These are phyloP conservation scores for Amblyraja radiata DNA, from an alignment of 2,797 vertebrate genomes.

Conservation along the genomic window DNA sequence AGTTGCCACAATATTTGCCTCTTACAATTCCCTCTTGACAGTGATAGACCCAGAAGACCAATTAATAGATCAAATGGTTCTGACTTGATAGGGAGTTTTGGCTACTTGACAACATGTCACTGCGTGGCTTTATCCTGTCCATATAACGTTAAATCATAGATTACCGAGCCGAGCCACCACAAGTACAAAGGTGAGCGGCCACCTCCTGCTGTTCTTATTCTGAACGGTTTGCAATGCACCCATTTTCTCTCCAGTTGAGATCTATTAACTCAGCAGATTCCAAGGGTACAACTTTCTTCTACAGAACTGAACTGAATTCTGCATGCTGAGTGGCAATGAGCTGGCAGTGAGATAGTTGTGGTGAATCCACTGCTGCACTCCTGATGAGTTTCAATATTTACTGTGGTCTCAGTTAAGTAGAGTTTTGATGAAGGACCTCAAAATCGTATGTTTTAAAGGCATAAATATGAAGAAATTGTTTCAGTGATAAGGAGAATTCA, in stretches of 20 bases:
- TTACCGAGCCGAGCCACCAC: not conserved
- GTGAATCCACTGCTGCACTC: not conserved
- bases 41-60: not conserved
- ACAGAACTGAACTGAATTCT: not conserved
- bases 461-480: not conserved
- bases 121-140: not conserved
- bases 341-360: not conserved
- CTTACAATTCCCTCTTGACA: not conserved
- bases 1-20: not conserved
- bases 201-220: not conserved
- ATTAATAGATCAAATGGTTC: not conserved
- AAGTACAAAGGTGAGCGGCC: not conserved
- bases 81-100: not conserved
- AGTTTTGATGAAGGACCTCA: not conserved
- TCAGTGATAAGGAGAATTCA: not conserved
- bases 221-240: not conserved
- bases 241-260: conserved; percentile 7
- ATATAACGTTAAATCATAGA: not conserved
- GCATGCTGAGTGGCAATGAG: not conserved
- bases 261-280: not conserved
- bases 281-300: not conserved
- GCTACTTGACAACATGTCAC: not conserved
- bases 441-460: not conserved
- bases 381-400: not conserved
- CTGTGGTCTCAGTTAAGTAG: not conserved